Conservation (phyloP, 1,140 invertebrate genomes). For the Neodiprion lecontei region DNA sequence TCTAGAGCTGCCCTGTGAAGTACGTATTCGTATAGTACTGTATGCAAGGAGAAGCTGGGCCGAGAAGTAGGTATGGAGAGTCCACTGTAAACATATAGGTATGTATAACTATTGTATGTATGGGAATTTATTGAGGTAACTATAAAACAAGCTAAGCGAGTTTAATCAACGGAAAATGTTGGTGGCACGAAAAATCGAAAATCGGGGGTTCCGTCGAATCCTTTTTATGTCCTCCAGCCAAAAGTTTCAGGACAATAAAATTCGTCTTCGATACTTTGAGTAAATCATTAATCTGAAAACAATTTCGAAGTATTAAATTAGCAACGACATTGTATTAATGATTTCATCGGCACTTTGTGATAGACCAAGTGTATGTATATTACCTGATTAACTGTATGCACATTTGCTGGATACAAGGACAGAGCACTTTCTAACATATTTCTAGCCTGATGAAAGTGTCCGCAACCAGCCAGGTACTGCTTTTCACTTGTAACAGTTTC, state of each 20-base stretch:
- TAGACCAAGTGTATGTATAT: constrained; percentile 28
- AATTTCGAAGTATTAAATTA: constrained; percentile 16
- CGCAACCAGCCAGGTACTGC: constrained; percentile 80
- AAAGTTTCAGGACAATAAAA: constrained; percentile 91
- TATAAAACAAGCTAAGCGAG: constrained; percentile 47
- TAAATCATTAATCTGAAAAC: constrained; percentile 76
- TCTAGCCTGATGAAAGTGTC: constrained; percentile 91
- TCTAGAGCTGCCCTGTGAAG: no score
- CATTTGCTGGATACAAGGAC: constrained; percentile 62
- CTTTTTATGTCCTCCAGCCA: constrained; percentile 89
- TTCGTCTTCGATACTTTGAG: constrained; percentile 93
- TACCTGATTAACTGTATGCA: constrained; percentile 82
- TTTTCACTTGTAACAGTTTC: constrained; percentile 51
- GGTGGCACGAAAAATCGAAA: constrained; percentile 89
- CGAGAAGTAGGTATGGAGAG: no score
- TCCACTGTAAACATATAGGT: no score
- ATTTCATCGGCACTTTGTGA: background rate
- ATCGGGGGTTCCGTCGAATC: constrained; percentile 83
- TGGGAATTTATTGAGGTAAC: no score
- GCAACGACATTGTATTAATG: background rate
- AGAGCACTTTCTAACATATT: constrained; percentile 76
- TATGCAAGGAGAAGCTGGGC: no score
- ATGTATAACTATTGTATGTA: no score
- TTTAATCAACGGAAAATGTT: constrained; percentile 92
- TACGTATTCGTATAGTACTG: no score